Evolutionary conservation across 2,113 vertebrate genomes (phyloP).

Genomic region (Grammomys dolichurus): DNA sequence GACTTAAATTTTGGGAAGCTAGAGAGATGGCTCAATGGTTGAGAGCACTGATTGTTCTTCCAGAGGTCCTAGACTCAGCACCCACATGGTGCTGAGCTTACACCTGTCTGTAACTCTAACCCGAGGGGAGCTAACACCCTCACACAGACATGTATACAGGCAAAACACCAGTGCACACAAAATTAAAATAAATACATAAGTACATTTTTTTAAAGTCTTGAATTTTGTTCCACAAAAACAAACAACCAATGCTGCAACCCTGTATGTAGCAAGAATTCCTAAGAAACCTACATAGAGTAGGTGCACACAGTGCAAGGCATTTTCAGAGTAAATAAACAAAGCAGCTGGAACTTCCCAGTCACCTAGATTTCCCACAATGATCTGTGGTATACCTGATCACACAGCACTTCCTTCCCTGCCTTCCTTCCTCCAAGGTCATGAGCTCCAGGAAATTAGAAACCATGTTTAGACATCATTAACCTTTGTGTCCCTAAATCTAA

Average conservation of each 20-base stretch:
- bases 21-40: background rate
- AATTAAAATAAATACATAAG: background rate
- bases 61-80: background rate
- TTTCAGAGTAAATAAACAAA: background rate
- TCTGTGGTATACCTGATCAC: background rate
- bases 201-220: background rate
- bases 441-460: background rate
- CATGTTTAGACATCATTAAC: background rate
- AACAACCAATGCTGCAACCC: background rate
- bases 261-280: constrained; percentile 4
- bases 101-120: background rate
- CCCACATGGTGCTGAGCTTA: background rate
- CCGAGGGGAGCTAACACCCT: background rate
- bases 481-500: background rate
- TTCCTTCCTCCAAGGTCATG: constrained; percentile 8
- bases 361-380: background rate
- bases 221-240: background rate
- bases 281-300: constrained; percentile 15
- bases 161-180: background rate
- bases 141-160: background rate
- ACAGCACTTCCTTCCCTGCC: background rate
- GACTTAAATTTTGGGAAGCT: background rate
- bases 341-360: background rate
- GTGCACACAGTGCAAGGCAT: background rate
- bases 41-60: background rate